Percentiles rank a stretch among this genome's conserved stretches.
Conservation (phyloP, 2,797 vertebrate genomes). For the Crocidura indochinensis region DNA sequence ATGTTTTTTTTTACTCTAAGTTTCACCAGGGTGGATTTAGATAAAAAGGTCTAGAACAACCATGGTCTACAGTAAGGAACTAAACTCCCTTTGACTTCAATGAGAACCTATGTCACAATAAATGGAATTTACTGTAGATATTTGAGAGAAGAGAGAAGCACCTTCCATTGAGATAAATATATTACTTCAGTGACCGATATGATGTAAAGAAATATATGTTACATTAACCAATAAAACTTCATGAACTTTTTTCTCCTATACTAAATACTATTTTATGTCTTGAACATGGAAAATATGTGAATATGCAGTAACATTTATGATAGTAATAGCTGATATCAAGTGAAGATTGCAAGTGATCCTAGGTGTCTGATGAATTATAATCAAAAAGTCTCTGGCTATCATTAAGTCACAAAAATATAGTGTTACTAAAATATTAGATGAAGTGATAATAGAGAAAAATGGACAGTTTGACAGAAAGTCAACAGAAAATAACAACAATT, state of each 20-base stretch:
- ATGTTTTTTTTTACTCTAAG: conserved; percentile 74
- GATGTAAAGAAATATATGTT: conserved; percentile 51
- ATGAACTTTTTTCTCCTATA: neutral
- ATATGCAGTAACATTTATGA: conserved; percentile 67
- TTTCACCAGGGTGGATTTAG: conserved; percentile 74
- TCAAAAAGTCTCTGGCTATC: conserved; percentile 74
- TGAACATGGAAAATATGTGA: neutral
- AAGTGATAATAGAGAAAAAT: conserved; percentile 76
- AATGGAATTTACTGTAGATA: neutral
- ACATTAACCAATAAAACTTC: neutral
- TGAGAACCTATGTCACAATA: neutral
- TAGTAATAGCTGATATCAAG: conserved; percentile 56
- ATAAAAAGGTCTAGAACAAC: conserved; percentile 69
- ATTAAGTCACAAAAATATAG: conserved; percentile 73
- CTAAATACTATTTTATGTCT: conserved; percentile 65
- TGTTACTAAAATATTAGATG: conserved; percentile 76
- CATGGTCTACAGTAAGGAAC: conserved; percentile 55
- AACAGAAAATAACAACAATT: conserved; percentile 78
- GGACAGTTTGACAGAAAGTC: conserved; percentile 73
- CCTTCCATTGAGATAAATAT: conserved; percentile 33
- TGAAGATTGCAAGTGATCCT: conserved; percentile 64
- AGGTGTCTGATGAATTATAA: conserved; percentile 73
- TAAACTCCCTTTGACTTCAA: conserved; percentile 68
- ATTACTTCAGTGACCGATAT: neutral
- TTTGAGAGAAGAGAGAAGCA: conserved; percentile 58